Percentiles rank a stretch among this genome's conserved stretches.
Conservation (phyloP, 2,113 vertebrate species). For the Microtus oregoni region DNA sequence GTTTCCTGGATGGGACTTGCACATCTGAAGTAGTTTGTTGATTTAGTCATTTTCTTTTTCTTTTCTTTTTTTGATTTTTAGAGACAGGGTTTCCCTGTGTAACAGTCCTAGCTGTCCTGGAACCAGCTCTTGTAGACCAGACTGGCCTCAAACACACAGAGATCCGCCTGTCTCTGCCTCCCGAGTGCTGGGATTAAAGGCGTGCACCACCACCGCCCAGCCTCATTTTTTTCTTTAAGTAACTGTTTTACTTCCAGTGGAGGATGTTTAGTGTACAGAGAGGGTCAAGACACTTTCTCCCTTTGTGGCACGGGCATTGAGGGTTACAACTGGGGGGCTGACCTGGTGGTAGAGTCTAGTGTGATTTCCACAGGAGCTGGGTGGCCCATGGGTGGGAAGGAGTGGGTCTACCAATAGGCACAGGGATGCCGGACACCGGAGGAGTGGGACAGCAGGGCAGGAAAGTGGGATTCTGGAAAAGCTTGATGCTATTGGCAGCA, state of each 20-base stretch:
- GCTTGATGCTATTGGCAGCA: not conserved
- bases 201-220: no score
- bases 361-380: not conserved
- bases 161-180: no score
- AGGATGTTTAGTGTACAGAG: not conserved
- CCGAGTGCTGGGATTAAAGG: no score
- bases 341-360: not conserved
- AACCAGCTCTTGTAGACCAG: no score
- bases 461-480: not conserved
- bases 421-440: not conserved
- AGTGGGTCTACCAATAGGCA: not conserved
- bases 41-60: not conserved
- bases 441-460: no score
- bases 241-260: not conserved
- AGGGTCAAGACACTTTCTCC: not conserved
- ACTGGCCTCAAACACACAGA: no score
- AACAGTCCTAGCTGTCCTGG: no score
- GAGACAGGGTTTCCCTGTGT: no score
- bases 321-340: not conserved
- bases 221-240: not conserved
- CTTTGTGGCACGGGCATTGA: not conserved
- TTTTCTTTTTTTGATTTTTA: no score
- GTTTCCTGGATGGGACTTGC: not conserved
- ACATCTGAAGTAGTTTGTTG: not conserved
- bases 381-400: not conserved